phyloP scores from a whole-genome alignment of 2,113 vertebrate genomes.

The Nyctibius bracteatus region DNA sequence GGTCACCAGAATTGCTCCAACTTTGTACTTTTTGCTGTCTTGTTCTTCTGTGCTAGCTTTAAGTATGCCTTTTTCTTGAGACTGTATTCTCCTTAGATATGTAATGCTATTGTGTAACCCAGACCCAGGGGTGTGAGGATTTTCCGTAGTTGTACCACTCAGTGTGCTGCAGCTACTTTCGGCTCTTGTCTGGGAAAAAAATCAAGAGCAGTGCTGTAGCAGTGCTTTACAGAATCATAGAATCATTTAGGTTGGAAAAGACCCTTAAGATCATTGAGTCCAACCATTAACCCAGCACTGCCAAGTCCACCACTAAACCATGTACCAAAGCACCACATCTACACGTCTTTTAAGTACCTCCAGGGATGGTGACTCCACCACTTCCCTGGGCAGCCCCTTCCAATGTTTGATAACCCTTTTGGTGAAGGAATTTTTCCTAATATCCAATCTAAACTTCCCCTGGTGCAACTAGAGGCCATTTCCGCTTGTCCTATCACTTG shows the following conservation, averaged over 20 bases:
- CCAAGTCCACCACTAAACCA: neutral
- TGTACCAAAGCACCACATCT: neutral
- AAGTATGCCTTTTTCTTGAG: neutral
- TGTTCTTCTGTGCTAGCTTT: neutral
- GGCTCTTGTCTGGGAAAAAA: neutral
- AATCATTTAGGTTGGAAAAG: neutral
- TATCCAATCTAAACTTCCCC: neutral
- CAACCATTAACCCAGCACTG: neutral
- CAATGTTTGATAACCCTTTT: neutral
- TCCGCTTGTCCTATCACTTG: neutral
- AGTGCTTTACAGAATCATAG: neutral
- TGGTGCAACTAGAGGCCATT: fast-evolving
- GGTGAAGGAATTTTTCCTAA: neutral
- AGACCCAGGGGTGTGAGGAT: neutral
- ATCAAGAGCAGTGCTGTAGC: neutral
- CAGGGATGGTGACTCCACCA: neutral
- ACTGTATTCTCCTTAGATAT: neutral
- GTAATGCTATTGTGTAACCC: neutral
- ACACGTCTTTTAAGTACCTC: neutral
- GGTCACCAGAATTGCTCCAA: neutral
- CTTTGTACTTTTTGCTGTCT: neutral
- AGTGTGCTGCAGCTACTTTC: neutral
- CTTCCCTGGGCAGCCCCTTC: neutral
- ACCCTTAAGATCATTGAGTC: neutral
- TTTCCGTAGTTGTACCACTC: neutral